phyloP scores from a whole-genome alignment of 2,888 invertebrate species.

The Zygogramma bicolorata region DNA sequence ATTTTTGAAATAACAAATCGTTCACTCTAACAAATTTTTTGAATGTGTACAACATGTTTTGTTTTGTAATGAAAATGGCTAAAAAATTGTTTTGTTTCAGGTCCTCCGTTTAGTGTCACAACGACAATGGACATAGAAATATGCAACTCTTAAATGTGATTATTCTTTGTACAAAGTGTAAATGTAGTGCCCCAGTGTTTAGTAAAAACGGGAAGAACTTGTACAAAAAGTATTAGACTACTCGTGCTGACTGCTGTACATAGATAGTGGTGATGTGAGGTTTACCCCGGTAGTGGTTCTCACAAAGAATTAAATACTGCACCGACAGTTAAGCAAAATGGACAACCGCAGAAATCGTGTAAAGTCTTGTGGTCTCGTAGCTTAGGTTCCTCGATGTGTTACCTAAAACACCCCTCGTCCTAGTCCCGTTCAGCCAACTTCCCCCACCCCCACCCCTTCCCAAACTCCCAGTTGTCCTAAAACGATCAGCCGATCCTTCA shows the following conservation, averaged over 20 bases:
- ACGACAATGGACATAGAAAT: slow-evolving; percentile 68
- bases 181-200: slow-evolving; percentile 69
- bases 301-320: slow-evolving; percentile 49
- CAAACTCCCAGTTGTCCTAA: slow-evolving; percentile 19
- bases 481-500: slow-evolving; percentile 49
- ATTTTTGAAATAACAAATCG: too few relatives aligned
- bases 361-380: slow-evolving; percentile 67
- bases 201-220: slow-evolving; percentile 64
- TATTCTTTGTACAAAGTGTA: slow-evolving; percentile 75
- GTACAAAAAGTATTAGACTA: slow-evolving; percentile 65
- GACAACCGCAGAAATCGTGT: slow-evolving; percentile 53
- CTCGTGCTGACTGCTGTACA: slow-evolving; percentile 64
- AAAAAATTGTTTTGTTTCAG: slow-evolving; percentile 57
- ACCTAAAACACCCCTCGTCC: slow-evolving; percentile 68
- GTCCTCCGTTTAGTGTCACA: slow-evolving; percentile 64
- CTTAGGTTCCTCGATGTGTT: slow-evolving; percentile 73
- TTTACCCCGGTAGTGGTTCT: slow-evolving; percentile 60
- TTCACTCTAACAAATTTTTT: not conserved
- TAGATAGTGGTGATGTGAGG: slow-evolving; percentile 61
- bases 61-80: not conserved
- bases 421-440: slow-evolving; percentile 65
- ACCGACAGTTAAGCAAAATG: slow-evolving; percentile 40
- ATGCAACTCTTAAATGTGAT: slow-evolving; percentile 72
- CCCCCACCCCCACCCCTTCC: slow-evolving; percentile 35
- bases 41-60: not conserved